Percentiles rank a stretch among this genome's conserved stretches.
These are phyloP conservation scores for Helleia helle DNA, from an alignment of 2,888 invertebrate species.

Conservation along the genomic window DNA sequence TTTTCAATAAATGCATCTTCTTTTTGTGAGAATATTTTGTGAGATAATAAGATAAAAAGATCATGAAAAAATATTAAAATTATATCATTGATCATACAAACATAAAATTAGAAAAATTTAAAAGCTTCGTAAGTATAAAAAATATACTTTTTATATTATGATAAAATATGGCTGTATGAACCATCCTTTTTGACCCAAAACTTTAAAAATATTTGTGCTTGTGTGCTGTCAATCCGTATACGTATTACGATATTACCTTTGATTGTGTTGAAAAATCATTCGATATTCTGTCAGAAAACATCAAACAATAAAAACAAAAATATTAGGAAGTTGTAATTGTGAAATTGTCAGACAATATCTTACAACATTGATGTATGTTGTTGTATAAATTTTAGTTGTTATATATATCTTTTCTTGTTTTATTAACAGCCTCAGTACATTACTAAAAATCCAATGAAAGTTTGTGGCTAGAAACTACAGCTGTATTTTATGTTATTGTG, in stretches of 20 bases:
- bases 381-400: conserved; percentile 63
- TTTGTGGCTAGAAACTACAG: conserved; percentile 40
- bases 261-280: background rate
- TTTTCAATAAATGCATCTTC: too few relatives aligned
- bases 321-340: conserved; percentile 2
- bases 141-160: too few relatives aligned
- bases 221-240: too few relatives aligned
- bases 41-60: too few relatives aligned
- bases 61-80: too few relatives aligned
- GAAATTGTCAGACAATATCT: conserved; percentile 58
- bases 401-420: conserved; percentile 34
- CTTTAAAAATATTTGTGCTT: too few relatives aligned
- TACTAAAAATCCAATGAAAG: conserved; percentile 20
- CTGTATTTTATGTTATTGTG: conserved; percentile 56
- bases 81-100: too few relatives aligned
- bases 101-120: too few relatives aligned
- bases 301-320: conserved; percentile 2
- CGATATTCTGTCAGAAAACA: conserved; percentile 8
- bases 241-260: background rate
- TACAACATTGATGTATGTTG: conserved; percentile 62
- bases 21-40: too few relatives aligned
- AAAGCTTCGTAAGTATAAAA: too few relatives aligned
- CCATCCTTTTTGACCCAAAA: too few relatives aligned
- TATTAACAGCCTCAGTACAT: conserved; percentile 23
- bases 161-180: too few relatives aligned